phyloP scores from a whole-genome alignment of 2,797 vertebrate genomes.

The Petrocephalus schoutedeni region DNA sequence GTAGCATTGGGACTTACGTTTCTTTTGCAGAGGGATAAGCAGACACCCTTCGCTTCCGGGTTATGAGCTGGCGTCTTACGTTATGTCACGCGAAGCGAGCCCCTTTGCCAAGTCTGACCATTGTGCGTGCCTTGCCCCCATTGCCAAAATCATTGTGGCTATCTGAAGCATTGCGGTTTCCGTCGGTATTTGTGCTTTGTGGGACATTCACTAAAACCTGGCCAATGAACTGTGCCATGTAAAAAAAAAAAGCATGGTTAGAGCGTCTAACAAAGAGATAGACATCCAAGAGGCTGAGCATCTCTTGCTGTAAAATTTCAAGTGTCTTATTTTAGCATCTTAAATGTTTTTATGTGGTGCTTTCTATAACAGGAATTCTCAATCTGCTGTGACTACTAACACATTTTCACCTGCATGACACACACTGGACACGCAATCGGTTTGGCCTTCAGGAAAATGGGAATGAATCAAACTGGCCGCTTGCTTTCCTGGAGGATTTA shows the following conservation, averaged over 20 bases:
- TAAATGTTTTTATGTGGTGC: slow-evolving; percentile 14
- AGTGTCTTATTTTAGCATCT: slow-evolving; percentile 18
- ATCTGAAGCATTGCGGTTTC: neutral
- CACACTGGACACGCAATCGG: neutral
- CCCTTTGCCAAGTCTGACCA: neutral
- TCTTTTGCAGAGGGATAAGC: neutral
- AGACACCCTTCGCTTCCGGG: neutral
- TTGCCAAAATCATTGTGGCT: slow-evolving; percentile 13
- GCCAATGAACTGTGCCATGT: slow-evolving; percentile 37
- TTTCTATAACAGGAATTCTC: slow-evolving; percentile 15
- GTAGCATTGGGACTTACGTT: neutral
- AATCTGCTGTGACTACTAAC: neutral
- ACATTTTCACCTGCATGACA: neutral
- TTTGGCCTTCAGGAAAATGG: neutral
- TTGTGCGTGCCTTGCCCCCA: slow-evolving; percentile 24
- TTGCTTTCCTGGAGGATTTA: neutral
- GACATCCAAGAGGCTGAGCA: slow-evolving; percentile 6
- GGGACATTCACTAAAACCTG: slow-evolving; percentile 24
- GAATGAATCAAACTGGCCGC: neutral
- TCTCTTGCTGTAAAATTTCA: slow-evolving; percentile 10
- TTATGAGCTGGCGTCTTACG: neutral
- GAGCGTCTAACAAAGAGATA: slow-evolving; percentile 4
- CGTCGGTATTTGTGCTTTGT: slow-evolving; percentile 24
- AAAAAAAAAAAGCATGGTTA: slow-evolving; percentile 44
- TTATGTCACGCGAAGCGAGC: neutral